Conservation (phyloP, 1,140 invertebrate species). For the Brachionus sp. region DNA sequence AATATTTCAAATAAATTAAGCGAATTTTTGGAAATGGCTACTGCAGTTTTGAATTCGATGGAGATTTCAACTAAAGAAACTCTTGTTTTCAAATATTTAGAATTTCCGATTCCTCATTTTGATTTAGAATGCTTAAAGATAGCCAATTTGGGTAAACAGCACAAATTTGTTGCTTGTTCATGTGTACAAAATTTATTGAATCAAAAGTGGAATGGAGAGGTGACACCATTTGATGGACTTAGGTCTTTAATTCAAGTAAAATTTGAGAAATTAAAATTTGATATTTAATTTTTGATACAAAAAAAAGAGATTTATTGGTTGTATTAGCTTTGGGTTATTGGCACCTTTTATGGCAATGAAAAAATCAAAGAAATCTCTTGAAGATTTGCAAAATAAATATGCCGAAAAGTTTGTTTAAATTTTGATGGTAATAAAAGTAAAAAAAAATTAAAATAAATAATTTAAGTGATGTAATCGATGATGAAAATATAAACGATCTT, state of each 20-base stretch:
- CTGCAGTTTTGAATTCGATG: conserved; percentile 51
- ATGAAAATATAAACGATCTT: not conserved
- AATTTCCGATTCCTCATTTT: not conserved
- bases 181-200: conserved; percentile 29
- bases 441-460: not conserved
- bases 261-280: not conserved
- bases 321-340: not conserved
- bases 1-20: conserved; percentile 47
- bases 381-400: not conserved
- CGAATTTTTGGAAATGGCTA: conserved; percentile 52
- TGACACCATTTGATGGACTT: not conserved
- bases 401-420: not conserved
- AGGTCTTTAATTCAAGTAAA: not conserved
- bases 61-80: not conserved
- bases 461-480: not conserved
- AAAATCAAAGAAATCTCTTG: not conserved
- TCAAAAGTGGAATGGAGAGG: conserved; percentile 3
- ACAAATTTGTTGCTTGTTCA: conserved; percentile 31
- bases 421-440: too few species aligned
- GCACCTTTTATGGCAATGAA: not conserved
- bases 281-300: not conserved
- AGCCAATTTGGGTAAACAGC: not conserved
- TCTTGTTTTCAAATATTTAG: not conserved
- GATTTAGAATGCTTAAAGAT: conserved; percentile 25
- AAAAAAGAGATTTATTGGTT: not conserved